Percentiles rank a stretch among this genome's conserved stretches.
phyloP scores from a whole-genome alignment of 2,113 vertebrate species.

The Entomyzon cyanotis region DNA sequence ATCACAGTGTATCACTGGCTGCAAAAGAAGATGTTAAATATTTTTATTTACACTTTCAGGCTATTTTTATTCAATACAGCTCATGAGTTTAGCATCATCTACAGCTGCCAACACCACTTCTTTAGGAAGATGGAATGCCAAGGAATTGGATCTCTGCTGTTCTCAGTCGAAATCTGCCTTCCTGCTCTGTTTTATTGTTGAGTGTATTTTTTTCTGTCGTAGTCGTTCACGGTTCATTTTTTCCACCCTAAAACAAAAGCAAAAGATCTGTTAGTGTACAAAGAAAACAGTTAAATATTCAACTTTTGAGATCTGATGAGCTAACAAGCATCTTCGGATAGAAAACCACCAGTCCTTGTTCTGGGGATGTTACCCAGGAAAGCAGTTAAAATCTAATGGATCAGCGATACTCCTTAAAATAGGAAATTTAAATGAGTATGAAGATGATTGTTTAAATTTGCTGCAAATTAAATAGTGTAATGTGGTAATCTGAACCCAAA shows the following conservation, averaged over 20 bases:
- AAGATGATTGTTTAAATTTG: neutral
- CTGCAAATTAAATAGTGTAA: neutral
- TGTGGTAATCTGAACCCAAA: accelerated
- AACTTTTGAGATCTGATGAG: neutral
- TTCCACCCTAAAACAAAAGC: constrained; percentile 70
- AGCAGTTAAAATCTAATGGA: neutral
- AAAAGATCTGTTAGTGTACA: neutral
- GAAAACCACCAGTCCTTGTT: neutral
- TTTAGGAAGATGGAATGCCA: neutral
- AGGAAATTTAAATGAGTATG: neutral
- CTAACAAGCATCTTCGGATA: neutral
- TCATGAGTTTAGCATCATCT: neutral
- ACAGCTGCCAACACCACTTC: neutral
- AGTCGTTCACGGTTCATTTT: constrained; percentile 79
- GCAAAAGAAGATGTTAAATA: neutral
- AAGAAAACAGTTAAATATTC: neutral
- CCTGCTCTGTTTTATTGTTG: constrained; percentile 73
- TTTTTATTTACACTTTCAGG: constrained; percentile 12
- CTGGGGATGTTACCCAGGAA: neutral
- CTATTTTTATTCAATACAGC: neutral
- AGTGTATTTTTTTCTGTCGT: constrained; percentile 74
- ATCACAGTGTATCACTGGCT: neutral
- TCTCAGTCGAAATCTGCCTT: constrained; percentile 71
- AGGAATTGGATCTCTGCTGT: neutral
- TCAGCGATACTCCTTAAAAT: neutral